Percentiles rank a stretch among this genome's conserved stretches.
phyloP scores from a whole-genome alignment of 1,140 invertebrate species.

The Sarcophaga peregrina region DNA sequence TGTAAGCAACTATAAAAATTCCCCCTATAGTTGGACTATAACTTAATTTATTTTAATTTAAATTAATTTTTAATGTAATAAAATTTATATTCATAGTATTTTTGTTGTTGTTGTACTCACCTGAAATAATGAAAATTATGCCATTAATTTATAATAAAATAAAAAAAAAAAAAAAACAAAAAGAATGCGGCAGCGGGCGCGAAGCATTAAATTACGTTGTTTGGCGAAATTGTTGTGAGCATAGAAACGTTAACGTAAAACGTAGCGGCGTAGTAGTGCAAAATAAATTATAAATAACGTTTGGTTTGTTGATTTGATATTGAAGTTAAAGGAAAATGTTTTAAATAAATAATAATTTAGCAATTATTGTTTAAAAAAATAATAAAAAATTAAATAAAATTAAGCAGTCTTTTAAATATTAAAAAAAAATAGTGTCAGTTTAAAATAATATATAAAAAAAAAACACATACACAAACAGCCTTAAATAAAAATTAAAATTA shows the following conservation, averaged over 20 bases:
- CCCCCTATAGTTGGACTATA: no score
- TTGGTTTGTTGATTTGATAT: background rate
- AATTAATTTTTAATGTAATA: no score
- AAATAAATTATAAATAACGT: background rate
- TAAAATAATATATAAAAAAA: background rate
- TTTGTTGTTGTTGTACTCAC: background rate
- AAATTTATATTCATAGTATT: no score
- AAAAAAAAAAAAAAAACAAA: no score
- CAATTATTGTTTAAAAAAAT: conserved; percentile 5
- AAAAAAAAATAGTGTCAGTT: background rate
- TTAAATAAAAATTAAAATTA: conserved; percentile 4
- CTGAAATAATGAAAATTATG: background rate
- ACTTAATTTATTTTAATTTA: no score
- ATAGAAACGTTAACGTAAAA: background rate
- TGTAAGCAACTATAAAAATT: no score
- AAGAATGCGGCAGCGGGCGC: background rate
- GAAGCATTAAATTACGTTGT: background rate
- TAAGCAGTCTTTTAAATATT: background rate
- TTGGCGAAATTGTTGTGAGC: conserved; percentile 4
- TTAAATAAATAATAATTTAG: background rate
- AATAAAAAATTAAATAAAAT: background rate
- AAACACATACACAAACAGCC: conserved; percentile 13
- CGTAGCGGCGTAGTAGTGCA: conserved; percentile 21
- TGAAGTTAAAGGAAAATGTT: background rate
- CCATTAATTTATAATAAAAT: background rate